Evolutionary conservation across 2,113 vertebrate genomes (phyloP).

Genomic region (Erythrocebus patas): DNA sequence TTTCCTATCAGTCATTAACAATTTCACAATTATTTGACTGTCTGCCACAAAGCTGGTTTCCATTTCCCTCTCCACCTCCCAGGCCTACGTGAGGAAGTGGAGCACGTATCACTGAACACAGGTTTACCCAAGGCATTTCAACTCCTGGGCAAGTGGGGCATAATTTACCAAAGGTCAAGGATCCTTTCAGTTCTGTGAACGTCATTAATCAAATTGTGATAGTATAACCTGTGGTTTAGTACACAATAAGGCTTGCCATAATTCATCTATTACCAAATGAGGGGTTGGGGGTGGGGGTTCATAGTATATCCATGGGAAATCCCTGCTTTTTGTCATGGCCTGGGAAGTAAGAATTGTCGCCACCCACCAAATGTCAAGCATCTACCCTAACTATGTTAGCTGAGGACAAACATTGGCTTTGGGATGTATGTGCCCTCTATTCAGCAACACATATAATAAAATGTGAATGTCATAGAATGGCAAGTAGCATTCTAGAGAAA

Average conservation of each 20-base stretch:
- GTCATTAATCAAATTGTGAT: conserved; percentile 27
- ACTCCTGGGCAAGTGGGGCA: neutral
- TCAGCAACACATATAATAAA: neutral
- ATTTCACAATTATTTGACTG: conserved; percentile 64
- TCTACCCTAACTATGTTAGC: neutral
- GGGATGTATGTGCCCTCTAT: neutral
- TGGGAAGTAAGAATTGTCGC: neutral
- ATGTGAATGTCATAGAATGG: neutral
- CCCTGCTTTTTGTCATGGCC: conserved; percentile 41
- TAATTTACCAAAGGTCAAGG: conserved; percentile 47
- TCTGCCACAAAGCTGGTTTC: conserved; percentile 40
- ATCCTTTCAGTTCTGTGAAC: conserved; percentile 21
- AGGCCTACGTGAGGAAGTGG: conserved; percentile 48
- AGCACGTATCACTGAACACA: neutral
- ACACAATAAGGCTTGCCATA: conserved; percentile 25
- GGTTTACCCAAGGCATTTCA: conserved; percentile 41
- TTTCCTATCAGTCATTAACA: conserved; percentile 45
- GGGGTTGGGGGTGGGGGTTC: neutral
- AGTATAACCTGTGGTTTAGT: conserved; percentile 38
- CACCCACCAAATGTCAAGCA: neutral
- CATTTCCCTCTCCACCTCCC: conserved; percentile 44
- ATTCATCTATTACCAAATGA: conserved; percentile 1
- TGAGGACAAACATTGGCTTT: neutral
- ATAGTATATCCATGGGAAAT: conserved; percentile 61
- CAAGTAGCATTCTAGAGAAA: neutral